Evolutionary conservation across 1,140 invertebrate species (phyloP).

Genomic region (Papilio polyxenes): DNA sequence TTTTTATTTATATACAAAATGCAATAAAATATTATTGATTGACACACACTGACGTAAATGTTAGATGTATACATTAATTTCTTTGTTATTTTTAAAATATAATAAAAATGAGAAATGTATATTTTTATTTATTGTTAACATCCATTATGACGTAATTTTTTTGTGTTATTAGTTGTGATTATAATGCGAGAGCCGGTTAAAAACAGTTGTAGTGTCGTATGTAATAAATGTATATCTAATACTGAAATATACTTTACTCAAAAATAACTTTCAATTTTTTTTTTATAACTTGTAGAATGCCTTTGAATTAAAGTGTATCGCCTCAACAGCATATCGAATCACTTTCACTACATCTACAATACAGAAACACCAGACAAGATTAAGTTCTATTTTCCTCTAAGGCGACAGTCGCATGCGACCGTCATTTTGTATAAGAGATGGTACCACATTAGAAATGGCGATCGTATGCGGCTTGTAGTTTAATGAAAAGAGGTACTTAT

Average conservation of each 20-base stretch:
- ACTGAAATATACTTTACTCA: neutral
- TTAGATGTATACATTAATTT: neutral
- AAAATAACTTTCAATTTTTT: neutral
- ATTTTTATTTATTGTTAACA: slow-evolving; percentile 4
- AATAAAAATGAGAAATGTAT: slow-evolving; percentile 5
- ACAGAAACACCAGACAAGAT: too few relatives aligned
- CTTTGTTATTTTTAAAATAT: slow-evolving; percentile 1
- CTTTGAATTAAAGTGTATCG: too few relatives aligned
- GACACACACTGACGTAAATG: neutral
- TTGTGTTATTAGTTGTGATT: neutral
- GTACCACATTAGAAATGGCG: too few relatives aligned
- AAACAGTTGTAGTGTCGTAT: neutral
- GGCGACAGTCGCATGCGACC: too few relatives aligned
- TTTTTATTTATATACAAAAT: slow-evolving; percentile 13
- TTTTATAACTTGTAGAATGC: neutral
- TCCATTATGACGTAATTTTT: neutral
- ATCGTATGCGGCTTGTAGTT: too few relatives aligned
- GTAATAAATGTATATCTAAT: neutral
- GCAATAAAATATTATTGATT: neutral
- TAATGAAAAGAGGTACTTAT: too few relatives aligned
- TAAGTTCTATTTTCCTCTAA: too few relatives aligned
- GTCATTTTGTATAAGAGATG: too few relatives aligned
- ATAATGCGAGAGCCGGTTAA: neutral
- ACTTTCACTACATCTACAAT: too few relatives aligned
- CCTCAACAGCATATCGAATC: too few relatives aligned